These are phyloP conservation scores for Eilema griseolum DNA, from an alignment of 2,888 invertebrate genomes.

Conservation along the genomic window DNA sequence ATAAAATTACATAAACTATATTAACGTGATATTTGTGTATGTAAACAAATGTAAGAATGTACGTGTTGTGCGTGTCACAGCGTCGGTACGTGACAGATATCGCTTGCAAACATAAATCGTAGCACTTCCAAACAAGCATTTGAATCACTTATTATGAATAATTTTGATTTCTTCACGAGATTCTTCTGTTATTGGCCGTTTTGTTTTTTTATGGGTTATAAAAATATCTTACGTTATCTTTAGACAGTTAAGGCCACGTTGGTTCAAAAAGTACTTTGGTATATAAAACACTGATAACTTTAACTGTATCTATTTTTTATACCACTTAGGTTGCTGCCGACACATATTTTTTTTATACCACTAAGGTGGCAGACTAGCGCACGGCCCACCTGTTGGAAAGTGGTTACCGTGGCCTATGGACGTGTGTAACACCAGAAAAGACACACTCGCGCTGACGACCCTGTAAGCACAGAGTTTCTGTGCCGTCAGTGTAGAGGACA, in stretches of 20 bases:
- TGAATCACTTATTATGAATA: constrained; percentile 37
- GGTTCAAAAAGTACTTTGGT: constrained; percentile 12
- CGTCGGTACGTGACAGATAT: constrained; percentile 24
- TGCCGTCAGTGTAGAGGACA: too few species aligned
- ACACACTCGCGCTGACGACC: too few species aligned
- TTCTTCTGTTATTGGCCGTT: not conserved
- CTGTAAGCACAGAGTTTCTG: too few species aligned
- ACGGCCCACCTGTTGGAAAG: too few species aligned
- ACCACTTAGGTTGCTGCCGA: too few species aligned
- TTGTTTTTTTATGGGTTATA: not conserved
- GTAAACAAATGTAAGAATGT: constrained; percentile 29
- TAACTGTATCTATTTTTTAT: too few species aligned
- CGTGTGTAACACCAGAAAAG: too few species aligned
- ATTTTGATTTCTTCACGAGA: constrained; percentile 7
- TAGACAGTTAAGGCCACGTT: not conserved
- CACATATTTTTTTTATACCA: too few species aligned
- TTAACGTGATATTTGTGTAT: constrained; percentile 14
- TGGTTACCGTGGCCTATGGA: too few species aligned
- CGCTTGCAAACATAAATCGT: constrained; percentile 40
- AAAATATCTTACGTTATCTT: not conserved
- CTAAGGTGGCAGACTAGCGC: too few species aligned
- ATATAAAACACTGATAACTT: not conserved
- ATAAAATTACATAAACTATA: not conserved
- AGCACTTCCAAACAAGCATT: constrained; percentile 49
- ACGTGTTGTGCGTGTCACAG: constrained; percentile 37